Evolutionary conservation across 2,888 invertebrate genomes (phyloP).

Genomic region (Odontocerum albicorne): DNA sequence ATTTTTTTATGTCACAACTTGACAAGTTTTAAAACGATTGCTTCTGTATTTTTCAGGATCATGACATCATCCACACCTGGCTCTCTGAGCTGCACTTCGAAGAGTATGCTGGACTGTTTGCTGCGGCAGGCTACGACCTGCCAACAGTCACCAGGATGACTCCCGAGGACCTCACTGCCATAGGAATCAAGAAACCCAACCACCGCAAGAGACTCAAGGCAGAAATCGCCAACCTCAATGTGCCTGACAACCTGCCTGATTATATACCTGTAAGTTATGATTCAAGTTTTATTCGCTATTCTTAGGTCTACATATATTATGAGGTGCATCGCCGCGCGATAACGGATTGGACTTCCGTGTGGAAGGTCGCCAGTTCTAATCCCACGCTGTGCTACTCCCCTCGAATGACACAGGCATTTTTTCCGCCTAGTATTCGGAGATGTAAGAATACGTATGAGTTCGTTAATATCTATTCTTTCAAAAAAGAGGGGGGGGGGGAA

Average conservation of each 20-base stretch:
- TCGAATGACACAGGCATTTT: too few relatives aligned
- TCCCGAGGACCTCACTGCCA: constrained; percentile 89
- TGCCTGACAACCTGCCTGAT: constrained; percentile 93
- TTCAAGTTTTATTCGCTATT: too few relatives aligned
- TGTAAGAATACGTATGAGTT: too few relatives aligned
- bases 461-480: too few relatives aligned
- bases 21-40: neutral
- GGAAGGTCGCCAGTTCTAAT: too few relatives aligned
- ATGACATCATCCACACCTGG: constrained; percentile 94
- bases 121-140: constrained; percentile 95
- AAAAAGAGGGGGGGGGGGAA: too few relatives aligned
- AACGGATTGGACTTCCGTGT: too few relatives aligned
- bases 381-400: too few relatives aligned
- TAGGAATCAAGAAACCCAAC: constrained; percentile 94
- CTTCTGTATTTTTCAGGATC: constrained; percentile 68
- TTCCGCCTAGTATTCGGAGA: too few relatives aligned
- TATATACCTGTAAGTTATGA: constrained; percentile 85
- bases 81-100: constrained; percentile 91
- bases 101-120: constrained; percentile 91
- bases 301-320: too few relatives aligned
- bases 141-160: constrained; percentile 99
- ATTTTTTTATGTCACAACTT: neutral
- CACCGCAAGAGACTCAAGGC: constrained; percentile 95
- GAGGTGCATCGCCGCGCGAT: too few relatives aligned
- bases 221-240: constrained; percentile 91